phyloP scores from a whole-genome alignment of 2,888 invertebrate species.

The Pseudococcus jackbeardsleyi region DNA sequence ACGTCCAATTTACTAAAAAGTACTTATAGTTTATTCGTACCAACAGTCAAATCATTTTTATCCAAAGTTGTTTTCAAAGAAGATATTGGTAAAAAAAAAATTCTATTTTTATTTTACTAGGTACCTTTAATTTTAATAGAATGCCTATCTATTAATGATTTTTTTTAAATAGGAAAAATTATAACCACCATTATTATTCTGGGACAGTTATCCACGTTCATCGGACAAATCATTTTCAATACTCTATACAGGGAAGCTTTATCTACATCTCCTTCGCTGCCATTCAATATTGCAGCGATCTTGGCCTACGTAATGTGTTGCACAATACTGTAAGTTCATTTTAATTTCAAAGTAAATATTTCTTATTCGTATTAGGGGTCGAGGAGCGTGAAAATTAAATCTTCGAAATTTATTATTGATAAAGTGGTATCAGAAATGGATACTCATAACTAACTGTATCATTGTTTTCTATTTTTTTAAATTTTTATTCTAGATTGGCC shows the following conservation, averaged over 20 bases:
- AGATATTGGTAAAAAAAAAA: slow-evolving; percentile 43
- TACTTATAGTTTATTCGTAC: slow-evolving; percentile 15
- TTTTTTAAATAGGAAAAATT: slow-evolving; percentile 73
- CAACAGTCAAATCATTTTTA: slow-evolving; percentile 44
- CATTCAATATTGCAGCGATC: slow-evolving; percentile 10
- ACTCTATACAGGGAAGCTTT: neutral
- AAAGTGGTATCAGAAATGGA: too few species aligned
- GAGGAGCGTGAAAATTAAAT: too few species aligned
- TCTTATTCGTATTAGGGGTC: too few species aligned
- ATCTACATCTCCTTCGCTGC: slow-evolving; percentile 3
- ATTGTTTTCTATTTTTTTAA: neutral
- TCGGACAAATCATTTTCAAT: slow-evolving; percentile 69
- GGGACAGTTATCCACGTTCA: slow-evolving; percentile 76
- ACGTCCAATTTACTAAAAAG: neutral
- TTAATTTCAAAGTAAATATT: neutral
- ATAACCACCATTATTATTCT: slow-evolving; percentile 78
- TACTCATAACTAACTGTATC: too few species aligned
- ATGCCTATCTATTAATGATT: neutral
- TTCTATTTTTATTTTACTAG: neutral
- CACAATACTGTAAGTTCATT: neutral
- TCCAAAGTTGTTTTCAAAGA: slow-evolving; percentile 57
- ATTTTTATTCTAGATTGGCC: neutral
- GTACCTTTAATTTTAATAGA: neutral
- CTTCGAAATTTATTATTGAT: too few species aligned
- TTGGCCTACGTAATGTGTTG: slow-evolving; percentile 6